Percentiles rank a stretch among this genome's conserved stretches.
Conservation (phyloP, 1,140 invertebrate genomes). For the Drosophila arizonae region DNA sequence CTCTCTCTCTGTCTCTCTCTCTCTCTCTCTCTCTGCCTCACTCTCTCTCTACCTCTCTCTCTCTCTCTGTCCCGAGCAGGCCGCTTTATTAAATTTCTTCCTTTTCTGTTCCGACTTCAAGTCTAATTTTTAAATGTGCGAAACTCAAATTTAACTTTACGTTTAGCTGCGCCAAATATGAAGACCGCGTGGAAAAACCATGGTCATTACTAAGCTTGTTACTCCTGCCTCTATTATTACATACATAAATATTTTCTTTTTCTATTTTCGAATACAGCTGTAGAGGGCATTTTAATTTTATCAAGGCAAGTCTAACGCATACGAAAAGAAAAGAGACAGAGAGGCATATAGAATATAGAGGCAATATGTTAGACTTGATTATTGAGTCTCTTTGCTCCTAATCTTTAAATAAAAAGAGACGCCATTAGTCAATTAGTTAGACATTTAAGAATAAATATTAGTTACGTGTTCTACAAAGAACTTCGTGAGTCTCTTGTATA, state of each 20-base stretch:
- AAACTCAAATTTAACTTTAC: slow-evolving; percentile 64
- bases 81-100: slow-evolving; percentile 65
- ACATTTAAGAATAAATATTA: no score
- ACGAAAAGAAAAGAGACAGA: no score
- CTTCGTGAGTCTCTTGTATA: no score
- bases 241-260: slow-evolving; percentile 64
- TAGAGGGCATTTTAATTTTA: not conserved
- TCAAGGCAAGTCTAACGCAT: not conserved
- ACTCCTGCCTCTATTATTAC: slow-evolving; percentile 68
- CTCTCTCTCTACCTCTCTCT: slow-evolving; percentile 5
- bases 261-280: slow-evolving; percentile 6
- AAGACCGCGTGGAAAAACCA: slow-evolving; percentile 39
- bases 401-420: no score
- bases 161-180: not conserved
- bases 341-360: no score
- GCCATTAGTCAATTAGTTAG: no score
- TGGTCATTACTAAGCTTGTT: slow-evolving; percentile 73
- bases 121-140: slow-evolving; percentile 64
- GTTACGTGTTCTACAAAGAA: no score
- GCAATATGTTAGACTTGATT: no score
- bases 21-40: not conserved
- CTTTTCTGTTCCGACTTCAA: slow-evolving; percentile 42
- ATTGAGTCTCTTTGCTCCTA: no score
- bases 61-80: slow-evolving; percentile 7
- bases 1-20: slow-evolving; percentile 3